These are phyloP conservation scores for Podarcis muralis DNA, from an alignment of 2,113 vertebrate genomes.

Conservation along the genomic window DNA sequence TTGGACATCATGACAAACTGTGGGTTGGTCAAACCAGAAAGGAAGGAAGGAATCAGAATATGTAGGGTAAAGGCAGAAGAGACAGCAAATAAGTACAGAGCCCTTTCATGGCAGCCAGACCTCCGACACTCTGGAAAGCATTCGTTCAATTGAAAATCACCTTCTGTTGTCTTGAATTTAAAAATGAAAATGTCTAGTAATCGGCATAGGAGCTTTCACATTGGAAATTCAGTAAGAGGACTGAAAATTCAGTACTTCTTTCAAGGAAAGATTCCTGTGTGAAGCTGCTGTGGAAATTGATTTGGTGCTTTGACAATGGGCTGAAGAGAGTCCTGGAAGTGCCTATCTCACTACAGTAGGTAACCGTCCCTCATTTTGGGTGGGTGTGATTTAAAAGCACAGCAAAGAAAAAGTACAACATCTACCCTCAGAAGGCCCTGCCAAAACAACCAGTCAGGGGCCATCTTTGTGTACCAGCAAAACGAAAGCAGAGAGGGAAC, in stretches of 20 bases:
- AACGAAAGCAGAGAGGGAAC: too few relatives aligned
- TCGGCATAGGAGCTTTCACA: too few relatives aligned
- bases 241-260: not conserved
- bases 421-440: too few relatives aligned
- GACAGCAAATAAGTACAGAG: not conserved
- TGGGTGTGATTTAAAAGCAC: not conserved
- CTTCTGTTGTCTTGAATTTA: too few relatives aligned
- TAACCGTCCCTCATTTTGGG: not conserved
- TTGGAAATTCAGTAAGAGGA: too few relatives aligned
- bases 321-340: not conserved
- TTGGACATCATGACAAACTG: not conserved
- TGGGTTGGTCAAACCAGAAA: not conserved
- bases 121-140: too few relatives aligned
- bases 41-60: not conserved
- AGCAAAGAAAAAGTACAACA: too few relatives aligned
- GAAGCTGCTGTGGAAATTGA: not conserved
- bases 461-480: too few relatives aligned
- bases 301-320: too few relatives aligned
- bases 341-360: not conserved
- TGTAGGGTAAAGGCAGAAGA: not conserved
- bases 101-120: not conserved
- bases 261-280: not conserved
- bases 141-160: too few relatives aligned
- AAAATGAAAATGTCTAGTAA: too few relatives aligned
- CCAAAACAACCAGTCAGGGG: too few relatives aligned